Base-by-base conservation (phyloP, 1,140 invertebrate genomes). In the Eciton burchellii region DNA sequence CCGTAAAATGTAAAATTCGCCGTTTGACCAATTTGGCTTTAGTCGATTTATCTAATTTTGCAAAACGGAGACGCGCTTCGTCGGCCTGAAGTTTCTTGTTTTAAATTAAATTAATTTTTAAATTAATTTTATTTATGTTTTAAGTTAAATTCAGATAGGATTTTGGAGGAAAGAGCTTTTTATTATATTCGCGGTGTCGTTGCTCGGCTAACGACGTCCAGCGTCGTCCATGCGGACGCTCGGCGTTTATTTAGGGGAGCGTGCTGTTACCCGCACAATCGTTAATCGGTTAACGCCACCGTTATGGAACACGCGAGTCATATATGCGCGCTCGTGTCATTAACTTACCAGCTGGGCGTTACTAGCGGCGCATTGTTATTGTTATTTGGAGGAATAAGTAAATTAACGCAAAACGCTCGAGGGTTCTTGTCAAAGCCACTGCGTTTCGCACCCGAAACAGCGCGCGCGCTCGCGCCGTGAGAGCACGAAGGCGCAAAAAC, bases 241-340 rank as follows among this genome's bases (percentile, higher is more conserved):
- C 26, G 29, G 47, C 1, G 21, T 21, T 77, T 52, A 29, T 26
- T 68, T 26, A 43, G 26, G 6, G 6, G 9, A 41, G 35, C 47
- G n/a, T 9, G n/a, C 24, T 49, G 35, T 49, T 79, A 79, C 63
- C 74, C 68, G 74, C 74, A 79, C 49, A 21, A 14, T 56, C 63
- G 52, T 79, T 79, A 79, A 79, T 79, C 74, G 74, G 74, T 21
- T 79, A 79, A 79, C 56, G 74, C 63, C 49, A 65, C 29, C 56
- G 19, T 63, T 6, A 35, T 16, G 16, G 35, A 65, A 26, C 62
- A 68, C 24, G 62, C 74, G 35, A 79, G 74, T 57, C 35, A 19
- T 68, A 68, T 12, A 14, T 24, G 14, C 14, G 47, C 29, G 54
- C 66, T 77, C 19, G 16, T 77, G 56, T 68, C 63, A 79, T 79